phyloP scores from a whole-genome alignment of 2,888 invertebrate species.

The Tetanocera ferruginea region DNA sequence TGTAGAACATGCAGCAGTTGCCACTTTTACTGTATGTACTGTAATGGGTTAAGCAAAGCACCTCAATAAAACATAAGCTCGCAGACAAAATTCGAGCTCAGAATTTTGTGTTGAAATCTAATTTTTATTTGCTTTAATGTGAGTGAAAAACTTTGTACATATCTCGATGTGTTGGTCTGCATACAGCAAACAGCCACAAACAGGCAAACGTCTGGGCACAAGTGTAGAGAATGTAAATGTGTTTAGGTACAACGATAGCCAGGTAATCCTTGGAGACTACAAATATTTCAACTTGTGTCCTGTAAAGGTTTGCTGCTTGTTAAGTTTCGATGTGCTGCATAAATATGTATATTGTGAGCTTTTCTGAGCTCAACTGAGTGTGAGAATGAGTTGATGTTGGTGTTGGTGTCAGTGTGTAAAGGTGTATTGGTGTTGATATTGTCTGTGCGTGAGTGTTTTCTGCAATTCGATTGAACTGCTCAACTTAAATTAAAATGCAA shows the following conservation, averaged over 20 bases:
- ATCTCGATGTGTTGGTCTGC: neutral
- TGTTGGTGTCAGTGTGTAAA: neutral
- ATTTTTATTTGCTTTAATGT: constrained; percentile 9
- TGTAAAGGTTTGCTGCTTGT: constrained; percentile 51
- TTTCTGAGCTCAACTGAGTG: too few species aligned
- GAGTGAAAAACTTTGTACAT: constrained; percentile 11
- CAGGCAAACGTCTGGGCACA: neutral
- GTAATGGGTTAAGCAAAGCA: neutral
- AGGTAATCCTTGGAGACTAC: constrained; percentile 58
- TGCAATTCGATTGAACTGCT: constrained; percentile 12
- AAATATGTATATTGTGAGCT: too few species aligned
- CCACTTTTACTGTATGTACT: too few species aligned
- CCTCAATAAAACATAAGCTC: neutral
- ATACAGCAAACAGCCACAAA: neutral
- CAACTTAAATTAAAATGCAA: constrained; percentile 32
- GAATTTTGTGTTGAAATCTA: constrained; percentile 8
- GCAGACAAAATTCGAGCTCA: neutral
- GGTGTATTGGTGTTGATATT: neutral
- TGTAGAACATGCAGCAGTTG: too few species aligned
- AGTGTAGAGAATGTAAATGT: neutral
- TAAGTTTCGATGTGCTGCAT: too few species aligned
- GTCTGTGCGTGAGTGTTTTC: neutral
- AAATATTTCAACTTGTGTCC: constrained; percentile 34
- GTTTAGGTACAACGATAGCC: neutral
- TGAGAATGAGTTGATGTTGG: neutral